Evolutionary conservation across 1,140 invertebrate species (phyloP), one percentile per base, ranked within the genome.

Genomic region (Macrosteles quadrilineatus): DNA sequence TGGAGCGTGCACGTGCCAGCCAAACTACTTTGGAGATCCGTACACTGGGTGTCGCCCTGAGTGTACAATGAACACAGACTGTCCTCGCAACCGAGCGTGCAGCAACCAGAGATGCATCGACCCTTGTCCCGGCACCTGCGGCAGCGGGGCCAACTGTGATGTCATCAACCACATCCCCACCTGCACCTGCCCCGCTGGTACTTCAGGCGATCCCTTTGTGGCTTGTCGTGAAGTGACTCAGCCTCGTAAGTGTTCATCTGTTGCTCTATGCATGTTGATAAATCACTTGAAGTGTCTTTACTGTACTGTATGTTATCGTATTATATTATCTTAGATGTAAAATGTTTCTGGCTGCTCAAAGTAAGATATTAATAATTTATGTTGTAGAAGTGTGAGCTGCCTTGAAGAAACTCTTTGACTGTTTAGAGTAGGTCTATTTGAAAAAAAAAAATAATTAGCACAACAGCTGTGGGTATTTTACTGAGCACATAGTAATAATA

Each of bases 61-160:
- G 80, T 95, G 93, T 79, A 88, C 92, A 0, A 86, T 92, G 75
- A 95, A 92, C 77, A 88, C 90, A 1, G 93, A 95, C 70, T 95
- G 93, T 78, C 82, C 90, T 1, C 83, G 87, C 85, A 87, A 89
- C 76, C 84, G 86, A 72, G 90, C 91, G 1, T 94, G 92, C 75
- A 87, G 92, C 65, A 88, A 87, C 68, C 88, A 91, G 73, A 90
- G 88, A 77, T 94, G 92, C 75, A 84, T 85, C 62, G 89, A 92
- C 82, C 90, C 91, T 11, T 94, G 91, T 76, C 86, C 87, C 21
- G 91, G 90, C 63, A 91, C 90, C 0, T 95, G 92, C 79, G 91
- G 91, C 59, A 80, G 88, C 27, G 88, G 88, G 66, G 90, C 91
- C 1, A 85, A 87, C 70, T 94, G 92, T 73, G 83, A 88, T 70